Conservation (phyloP, 2,113 vertebrate species). For the Ondatra zibethicus region DNA sequence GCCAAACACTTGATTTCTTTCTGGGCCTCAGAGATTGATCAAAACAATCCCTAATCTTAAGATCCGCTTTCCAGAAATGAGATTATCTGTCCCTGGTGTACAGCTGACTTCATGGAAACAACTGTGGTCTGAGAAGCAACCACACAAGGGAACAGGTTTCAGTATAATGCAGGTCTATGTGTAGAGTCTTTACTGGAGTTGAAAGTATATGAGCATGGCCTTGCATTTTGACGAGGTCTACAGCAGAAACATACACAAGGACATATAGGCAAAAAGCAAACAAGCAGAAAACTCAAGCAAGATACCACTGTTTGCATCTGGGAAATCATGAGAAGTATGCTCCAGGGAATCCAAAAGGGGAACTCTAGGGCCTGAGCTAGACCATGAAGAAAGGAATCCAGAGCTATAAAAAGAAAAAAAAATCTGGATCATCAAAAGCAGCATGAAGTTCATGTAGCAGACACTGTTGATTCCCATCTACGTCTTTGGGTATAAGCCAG, state of each 20-base stretch:
- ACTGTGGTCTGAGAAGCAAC: not conserved
- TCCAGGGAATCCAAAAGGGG: not conserved
- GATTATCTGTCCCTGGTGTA: not conserved
- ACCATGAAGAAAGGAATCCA: not conserved
- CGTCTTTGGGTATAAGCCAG: not conserved
- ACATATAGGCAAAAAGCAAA: not conserved
- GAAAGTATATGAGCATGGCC: not conserved
- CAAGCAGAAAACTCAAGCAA: not conserved
- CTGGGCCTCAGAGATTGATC: not conserved
- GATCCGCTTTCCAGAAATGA: not conserved
- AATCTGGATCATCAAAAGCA: not conserved
- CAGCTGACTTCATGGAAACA: not conserved
- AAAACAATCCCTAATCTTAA: not conserved
- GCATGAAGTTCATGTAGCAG: not conserved
- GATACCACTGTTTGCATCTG: not conserved
- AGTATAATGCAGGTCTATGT: not conserved
- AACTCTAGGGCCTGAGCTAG: not conserved
- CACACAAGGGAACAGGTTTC: not conserved
- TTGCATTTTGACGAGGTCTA: not conserved
- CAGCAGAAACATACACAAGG: not conserved
- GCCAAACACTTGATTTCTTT: constrained; percentile 1
- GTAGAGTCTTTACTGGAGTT: not conserved
- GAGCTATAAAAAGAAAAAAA: not conserved
- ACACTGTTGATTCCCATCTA: not conserved
- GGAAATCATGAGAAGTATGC: not conserved